These are phyloP conservation scores for Nemurella pictetii DNA, from an alignment of 2,888 invertebrate species.

Conservation along the genomic window DNA sequence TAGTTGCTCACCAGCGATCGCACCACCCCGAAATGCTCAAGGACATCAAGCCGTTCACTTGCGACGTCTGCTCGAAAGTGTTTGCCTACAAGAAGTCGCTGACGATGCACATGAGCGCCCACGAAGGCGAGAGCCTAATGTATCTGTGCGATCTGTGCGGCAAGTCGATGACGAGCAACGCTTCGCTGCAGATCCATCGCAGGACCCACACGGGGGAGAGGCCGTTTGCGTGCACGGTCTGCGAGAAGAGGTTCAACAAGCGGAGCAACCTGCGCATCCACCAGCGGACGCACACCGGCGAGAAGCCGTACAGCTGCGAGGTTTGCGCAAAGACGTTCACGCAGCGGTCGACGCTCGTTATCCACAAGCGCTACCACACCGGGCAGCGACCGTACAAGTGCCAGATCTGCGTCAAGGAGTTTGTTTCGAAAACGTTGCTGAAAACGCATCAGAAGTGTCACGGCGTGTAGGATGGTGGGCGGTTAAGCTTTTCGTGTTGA, in stretches of 20 bases:
- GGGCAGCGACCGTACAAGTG: slow-evolving; percentile 35
- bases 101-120: slow-evolving; percentile 36
- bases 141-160: slow-evolving; percentile 39
- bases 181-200: slow-evolving; percentile 34
- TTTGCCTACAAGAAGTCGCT: slow-evolving; percentile 39
- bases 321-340: slow-evolving; percentile 41
- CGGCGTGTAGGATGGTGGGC: too few species aligned
- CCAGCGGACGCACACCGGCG: slow-evolving; percentile 17
- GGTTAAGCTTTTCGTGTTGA: too few species aligned
- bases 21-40: slow-evolving; percentile 37
- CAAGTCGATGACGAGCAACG: slow-evolving; percentile 36
- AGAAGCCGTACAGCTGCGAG: slow-evolving; percentile 40
- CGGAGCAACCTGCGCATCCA: slow-evolving; percentile 32
- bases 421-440: slow-evolving; percentile 36
- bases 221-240: slow-evolving; percentile 32
- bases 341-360: slow-evolving; percentile 35
- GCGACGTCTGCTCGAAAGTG: slow-evolving; percentile 35
- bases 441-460: slow-evolving; percentile 35
- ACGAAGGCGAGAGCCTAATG: slow-evolving; percentile 32
- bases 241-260: slow-evolving; percentile 30
- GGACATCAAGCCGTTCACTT: slow-evolving; percentile 33
- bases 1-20: slow-evolving; percentile 39
- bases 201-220: slow-evolving; percentile 35
- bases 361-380: slow-evolving; percentile 36
- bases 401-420: slow-evolving; percentile 31